phyloP scores from a whole-genome alignment of 2,888 invertebrate genomes.

The Drosophila meridiana region DNA sequence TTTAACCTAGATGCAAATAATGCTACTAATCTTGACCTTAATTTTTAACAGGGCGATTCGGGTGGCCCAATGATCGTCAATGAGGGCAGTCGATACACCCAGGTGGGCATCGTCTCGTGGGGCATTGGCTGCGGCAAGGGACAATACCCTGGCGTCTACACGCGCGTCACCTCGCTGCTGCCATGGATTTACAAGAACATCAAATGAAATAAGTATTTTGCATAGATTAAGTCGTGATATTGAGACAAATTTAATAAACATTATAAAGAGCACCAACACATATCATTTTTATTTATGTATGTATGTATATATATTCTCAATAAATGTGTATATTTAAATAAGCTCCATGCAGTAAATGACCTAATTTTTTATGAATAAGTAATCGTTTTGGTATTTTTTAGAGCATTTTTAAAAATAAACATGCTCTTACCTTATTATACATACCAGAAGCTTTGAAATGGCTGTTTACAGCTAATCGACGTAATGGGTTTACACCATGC shows the following conservation, averaged over 20 bases:
- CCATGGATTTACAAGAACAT: conserved; percentile 95
- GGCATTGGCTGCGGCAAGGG: conserved; percentile 96
- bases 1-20: not conserved
- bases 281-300: not conserved
- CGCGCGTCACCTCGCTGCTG: conserved; percentile 92
- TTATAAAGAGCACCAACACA: conserved; percentile 27
- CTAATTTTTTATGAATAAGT: not conserved
- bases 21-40: not conserved
- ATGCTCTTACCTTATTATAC: not conserved
- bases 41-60: conserved; percentile 90
- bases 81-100: conserved; percentile 91
- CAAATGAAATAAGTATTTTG: conserved; percentile 83
- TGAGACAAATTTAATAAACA: conserved; percentile 63
- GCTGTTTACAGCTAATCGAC: not conserved
- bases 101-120: conserved; percentile 96
- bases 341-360: not conserved
- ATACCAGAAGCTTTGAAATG: not conserved
- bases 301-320: not conserved
- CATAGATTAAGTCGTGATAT: conserved; percentile 76
- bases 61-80: conserved; percentile 95
- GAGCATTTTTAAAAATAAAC: not conserved
- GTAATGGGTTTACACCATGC: not conserved
- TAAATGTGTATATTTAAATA: not conserved
- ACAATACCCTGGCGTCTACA: conserved; percentile 96
- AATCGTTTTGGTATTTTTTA: not conserved